Evolutionary conservation across 2,797 vertebrate genomes (phyloP).

Genomic region (Gambelia wislizenii): DNA sequence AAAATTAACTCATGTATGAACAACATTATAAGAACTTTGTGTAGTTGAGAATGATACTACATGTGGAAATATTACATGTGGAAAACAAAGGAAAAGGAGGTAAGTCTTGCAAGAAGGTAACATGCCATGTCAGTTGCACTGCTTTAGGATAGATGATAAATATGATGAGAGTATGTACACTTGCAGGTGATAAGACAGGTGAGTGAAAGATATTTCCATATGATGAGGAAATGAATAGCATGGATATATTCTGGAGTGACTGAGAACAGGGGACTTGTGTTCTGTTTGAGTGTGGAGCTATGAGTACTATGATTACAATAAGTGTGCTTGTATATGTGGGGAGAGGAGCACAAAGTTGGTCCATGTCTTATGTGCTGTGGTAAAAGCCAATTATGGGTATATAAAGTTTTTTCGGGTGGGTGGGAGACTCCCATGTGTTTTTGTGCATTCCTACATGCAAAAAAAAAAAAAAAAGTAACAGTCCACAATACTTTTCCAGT

Average conservation of each 20-base stretch:
- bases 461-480: too few species aligned
- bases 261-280: background rate
- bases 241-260: too few species aligned
- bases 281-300: background rate
- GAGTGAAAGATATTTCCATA: background rate
- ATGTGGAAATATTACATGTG: background rate
- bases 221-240: background rate
- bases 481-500: background rate
- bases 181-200: background rate
- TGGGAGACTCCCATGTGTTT: background rate
- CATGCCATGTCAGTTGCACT: background rate
- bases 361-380: background rate
- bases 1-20: background rate
- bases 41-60: background rate
- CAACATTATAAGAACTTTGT: background rate
- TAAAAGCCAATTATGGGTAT: background rate
- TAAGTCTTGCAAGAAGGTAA: background rate
- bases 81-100: background rate
- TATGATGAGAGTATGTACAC: background rate
- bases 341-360: background rate
- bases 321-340: background rate
- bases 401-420: too few species aligned
- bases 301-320: background rate
- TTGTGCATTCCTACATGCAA: background rate
- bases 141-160: background rate